A percentile compares a stretch with the other conserved stretches of the same genome.
Conservation (phyloP, 2,113 vertebrate species). For the Balaenoptera acutorostrata region DNA sequence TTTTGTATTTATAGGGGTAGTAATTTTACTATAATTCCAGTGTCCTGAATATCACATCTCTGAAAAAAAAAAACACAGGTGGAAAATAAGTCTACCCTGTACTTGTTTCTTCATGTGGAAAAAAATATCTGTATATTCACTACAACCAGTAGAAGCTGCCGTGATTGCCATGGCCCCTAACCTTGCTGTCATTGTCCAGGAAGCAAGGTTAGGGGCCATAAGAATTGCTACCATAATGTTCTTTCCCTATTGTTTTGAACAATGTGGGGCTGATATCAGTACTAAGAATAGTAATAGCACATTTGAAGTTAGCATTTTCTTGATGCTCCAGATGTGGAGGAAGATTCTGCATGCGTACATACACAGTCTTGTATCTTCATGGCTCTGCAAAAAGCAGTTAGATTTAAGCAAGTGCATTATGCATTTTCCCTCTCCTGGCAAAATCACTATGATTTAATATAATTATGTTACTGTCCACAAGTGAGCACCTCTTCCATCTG, state of each 20-base stretch:
- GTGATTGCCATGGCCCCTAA: not conserved
- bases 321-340: not conserved
- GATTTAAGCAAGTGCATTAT: not conserved
- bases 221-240: not conserved
- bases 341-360: not conserved
- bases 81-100: not conserved
- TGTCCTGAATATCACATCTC: not conserved
- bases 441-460: slow-evolving; percentile 21
- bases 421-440: not conserved
- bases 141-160: not conserved
- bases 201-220: not conserved
- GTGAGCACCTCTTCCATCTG: not conserved
- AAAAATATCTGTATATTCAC: not conserved
- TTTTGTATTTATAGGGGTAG: not conserved
- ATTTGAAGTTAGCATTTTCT: not conserved
- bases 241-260: not conserved
- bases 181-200: not conserved
- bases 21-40: not conserved
- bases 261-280: not conserved
- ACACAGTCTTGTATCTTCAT: not conserved
- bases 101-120: not conserved
- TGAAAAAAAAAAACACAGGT: not conserved
- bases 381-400: not conserved
- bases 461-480: slow-evolving; percentile 19
- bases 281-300: not conserved